Conservation (phyloP, 2,113 vertebrate species). For the Ammodramus savannarum region DNA sequence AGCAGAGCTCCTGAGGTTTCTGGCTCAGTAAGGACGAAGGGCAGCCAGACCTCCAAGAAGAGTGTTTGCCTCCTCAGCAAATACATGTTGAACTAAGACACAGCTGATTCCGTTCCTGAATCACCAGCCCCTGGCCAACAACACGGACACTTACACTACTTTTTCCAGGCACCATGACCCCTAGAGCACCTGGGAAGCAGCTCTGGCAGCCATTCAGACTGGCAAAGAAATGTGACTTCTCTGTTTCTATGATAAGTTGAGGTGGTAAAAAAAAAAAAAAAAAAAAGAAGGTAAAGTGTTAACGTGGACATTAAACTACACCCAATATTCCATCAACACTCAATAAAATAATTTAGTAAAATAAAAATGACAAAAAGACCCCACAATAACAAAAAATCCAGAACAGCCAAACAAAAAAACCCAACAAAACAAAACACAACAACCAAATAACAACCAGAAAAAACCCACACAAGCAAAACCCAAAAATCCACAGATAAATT, state of each 20-base stretch:
- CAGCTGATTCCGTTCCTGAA: background rate
- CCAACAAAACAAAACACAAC: background rate
- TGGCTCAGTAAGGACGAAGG: background rate
- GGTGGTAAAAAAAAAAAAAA: background rate
- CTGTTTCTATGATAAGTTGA: background rate
- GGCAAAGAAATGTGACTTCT: background rate
- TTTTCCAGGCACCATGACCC: background rate
- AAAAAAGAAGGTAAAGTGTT: background rate
- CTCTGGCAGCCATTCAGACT: background rate
- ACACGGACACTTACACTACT: accelerated
- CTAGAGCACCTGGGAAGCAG: background rate
- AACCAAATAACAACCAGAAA: background rate
- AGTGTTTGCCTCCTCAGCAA: background rate
- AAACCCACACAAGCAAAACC: accelerated
- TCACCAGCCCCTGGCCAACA: background rate
- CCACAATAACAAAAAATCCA: too few relatives aligned
- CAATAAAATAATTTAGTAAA: background rate
- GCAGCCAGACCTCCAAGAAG: background rate
- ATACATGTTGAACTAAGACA: background rate
- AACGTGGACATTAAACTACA: background rate
- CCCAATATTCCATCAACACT: background rate
- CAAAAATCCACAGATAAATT: background rate
- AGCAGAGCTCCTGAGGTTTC: background rate
- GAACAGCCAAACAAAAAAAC: too few relatives aligned
- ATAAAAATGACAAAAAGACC: background rate